Evolutionary conservation across 2,113 vertebrate species (phyloP).

Genomic region (Martes martes): DNA sequence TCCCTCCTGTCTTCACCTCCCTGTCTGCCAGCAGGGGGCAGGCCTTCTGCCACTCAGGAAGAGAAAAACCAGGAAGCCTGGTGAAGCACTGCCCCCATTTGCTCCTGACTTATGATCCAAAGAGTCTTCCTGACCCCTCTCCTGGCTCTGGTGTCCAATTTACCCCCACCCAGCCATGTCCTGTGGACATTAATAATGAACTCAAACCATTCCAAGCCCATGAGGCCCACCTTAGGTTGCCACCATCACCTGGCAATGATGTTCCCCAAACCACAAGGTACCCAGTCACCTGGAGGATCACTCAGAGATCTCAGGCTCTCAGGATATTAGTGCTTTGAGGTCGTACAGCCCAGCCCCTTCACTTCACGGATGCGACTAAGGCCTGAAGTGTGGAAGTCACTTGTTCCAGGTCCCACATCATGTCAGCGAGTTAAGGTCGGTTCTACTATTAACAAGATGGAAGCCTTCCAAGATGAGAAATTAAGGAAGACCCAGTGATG

Average conservation of each 20-base stretch:
- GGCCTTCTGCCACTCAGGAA: no score
- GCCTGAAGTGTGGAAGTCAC: neutral
- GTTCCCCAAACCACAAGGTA: neutral
- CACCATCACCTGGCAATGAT: neutral
- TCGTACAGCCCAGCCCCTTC: neutral
- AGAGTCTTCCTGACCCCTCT: neutral
- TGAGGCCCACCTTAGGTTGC: neutral
- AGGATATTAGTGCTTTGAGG: neutral
- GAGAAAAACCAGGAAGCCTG: no score
- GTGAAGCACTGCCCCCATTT: neutral
- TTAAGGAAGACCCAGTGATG: neutral
- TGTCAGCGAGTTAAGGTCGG: neutral
- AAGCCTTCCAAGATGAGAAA: neutral
- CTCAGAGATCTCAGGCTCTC: neutral
- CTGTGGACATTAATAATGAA: neutral
- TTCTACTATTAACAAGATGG: neutral
- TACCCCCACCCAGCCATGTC: neutral
- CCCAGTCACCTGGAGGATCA: neutral
- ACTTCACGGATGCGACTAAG: neutral
- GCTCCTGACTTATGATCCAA: neutral
- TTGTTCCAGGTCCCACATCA: neutral
- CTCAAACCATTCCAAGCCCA: rapidly evolving
- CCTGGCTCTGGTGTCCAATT: neutral
- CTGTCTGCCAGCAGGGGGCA: neutral
- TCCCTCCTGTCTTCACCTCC: neutral